Evolutionary conservation across 2,113 vertebrate species (phyloP).

Genomic region (Jacana jacana): DNA sequence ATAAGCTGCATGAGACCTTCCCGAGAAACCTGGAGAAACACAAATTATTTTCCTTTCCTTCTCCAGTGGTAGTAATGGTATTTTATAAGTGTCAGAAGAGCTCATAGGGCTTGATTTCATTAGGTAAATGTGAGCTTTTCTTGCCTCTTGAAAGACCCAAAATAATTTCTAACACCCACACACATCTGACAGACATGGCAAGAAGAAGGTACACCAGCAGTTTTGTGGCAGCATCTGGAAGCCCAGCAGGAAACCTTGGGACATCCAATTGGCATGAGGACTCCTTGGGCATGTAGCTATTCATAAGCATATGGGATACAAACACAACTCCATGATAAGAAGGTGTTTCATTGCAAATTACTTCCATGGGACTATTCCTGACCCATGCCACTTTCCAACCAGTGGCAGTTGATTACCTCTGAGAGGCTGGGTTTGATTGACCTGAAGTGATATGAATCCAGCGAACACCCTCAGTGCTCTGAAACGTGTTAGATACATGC

Average conservation of each 20-base stretch:
- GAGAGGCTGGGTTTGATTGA: not conserved
- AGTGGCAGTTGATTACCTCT: not conserved
- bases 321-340: not conserved
- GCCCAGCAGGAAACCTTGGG: not conserved
- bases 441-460: accelerated
- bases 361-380: not conserved
- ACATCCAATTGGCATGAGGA: accelerated
- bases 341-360: not conserved
- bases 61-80: accelerated
- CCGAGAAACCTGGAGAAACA: not conserved
- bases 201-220: not conserved
- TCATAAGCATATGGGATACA: not conserved
- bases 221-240: accelerated
- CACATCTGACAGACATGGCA: not conserved
- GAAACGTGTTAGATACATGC: too few relatives aligned
- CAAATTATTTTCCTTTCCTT: not conserved
- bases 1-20: accelerated
- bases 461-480: not conserved
- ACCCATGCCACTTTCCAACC: accelerated
- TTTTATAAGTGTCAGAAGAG: accelerated
- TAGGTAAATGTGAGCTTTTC: not conserved
- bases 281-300: not conserved
- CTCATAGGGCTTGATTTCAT: not conserved
- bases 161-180: not conserved
- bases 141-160: not conserved